phyloP scores from a whole-genome alignment of 2,113 vertebrate species.

The Pseudorhombus dupliciocellatus region DNA sequence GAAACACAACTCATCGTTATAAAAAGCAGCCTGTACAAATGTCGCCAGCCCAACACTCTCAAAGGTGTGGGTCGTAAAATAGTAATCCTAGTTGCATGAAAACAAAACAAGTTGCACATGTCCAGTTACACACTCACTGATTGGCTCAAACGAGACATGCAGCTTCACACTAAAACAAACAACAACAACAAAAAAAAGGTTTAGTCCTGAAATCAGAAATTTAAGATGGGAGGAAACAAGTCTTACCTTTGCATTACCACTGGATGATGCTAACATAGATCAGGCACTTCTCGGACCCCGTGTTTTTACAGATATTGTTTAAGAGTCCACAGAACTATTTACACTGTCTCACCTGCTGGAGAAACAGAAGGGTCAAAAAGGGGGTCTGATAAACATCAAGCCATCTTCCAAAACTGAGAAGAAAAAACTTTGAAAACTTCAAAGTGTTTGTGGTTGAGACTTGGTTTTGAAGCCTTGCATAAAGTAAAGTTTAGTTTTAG shows the following conservation, averaged over 20 bases:
- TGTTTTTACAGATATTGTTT: slow-evolving; percentile 50
- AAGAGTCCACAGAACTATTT: slow-evolving; percentile 70
- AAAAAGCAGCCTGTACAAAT: slow-evolving; percentile 76
- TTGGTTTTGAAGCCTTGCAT: too few relatives aligned
- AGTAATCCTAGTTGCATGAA: slow-evolving; percentile 41
- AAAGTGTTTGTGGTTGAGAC: neutral
- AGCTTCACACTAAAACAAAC: slow-evolving; percentile 51
- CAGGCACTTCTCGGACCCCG: slow-evolving; percentile 83
- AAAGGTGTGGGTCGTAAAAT: slow-evolving; percentile 37
- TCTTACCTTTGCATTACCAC: slow-evolving; percentile 56
- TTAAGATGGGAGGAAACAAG: slow-evolving; percentile 37
- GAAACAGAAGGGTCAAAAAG: slow-evolving; percentile 16
- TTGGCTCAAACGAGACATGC: slow-evolving; percentile 76
- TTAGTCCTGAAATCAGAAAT: slow-evolving; percentile 46
- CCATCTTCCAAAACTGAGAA: neutral
- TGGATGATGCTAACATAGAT: slow-evolving; percentile 70
- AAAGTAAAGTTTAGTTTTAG: too few relatives aligned
- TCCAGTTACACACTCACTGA: slow-evolving; percentile 45
- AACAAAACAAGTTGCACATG: slow-evolving; percentile 46
- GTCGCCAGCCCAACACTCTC: slow-evolving; percentile 11
- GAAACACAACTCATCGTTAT: slow-evolving; percentile 32
- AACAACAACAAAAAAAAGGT: slow-evolving; percentile 14
- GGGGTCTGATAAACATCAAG: slow-evolving; percentile 30
- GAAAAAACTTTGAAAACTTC: neutral
- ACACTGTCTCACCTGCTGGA: slow-evolving; percentile 51